A percentile compares a stretch with the other conserved stretches of the same genome.
Evolutionary conservation across 2,888 invertebrate genomes (phyloP).

Genomic region (Prostheceraeus crozeri): DNA sequence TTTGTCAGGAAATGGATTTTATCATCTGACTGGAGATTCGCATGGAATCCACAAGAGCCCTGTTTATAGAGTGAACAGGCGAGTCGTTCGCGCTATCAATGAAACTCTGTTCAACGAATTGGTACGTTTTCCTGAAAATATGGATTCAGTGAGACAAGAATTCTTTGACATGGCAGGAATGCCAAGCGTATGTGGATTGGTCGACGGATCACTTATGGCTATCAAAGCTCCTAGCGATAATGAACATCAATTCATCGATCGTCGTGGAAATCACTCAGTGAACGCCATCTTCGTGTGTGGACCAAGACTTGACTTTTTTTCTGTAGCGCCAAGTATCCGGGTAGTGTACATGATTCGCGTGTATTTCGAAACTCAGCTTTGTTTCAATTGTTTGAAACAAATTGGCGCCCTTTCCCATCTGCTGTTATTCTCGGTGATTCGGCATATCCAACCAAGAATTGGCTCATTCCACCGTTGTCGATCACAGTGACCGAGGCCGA

Average conservation of each 20-base stretch:
- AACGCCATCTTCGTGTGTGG: constrained; percentile 36
- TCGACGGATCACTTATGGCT: constrained; percentile 33
- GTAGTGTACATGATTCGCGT: constrained; percentile 35
- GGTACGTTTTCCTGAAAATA: no score
- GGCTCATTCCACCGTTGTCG: constrained; percentile 31
- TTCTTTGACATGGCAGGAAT: no score
- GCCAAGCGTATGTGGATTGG: constrained; percentile 1
- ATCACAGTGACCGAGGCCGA: no score
- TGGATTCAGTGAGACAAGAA: no score
- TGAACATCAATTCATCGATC: constrained; percentile 33
- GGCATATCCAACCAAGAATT: constrained; percentile 28
- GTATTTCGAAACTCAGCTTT: constrained; percentile 35
- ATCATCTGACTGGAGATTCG: no score
- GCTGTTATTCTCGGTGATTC: no score
- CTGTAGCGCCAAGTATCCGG: constrained; percentile 35
- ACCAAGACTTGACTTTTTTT: no score
- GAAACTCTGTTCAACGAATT: no score
- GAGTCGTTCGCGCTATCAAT: no score
- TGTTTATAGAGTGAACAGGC: no score
- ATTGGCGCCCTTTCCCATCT: constrained; percentile 36
- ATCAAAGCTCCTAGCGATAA: constrained; percentile 31
- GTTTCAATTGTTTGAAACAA: not conserved
- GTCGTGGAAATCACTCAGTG: constrained; percentile 24
- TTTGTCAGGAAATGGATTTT: no score
- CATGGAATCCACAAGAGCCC: no score